phyloP scores from a whole-genome alignment of 2,797 vertebrate species.

The Xerus rutilus region DNA sequence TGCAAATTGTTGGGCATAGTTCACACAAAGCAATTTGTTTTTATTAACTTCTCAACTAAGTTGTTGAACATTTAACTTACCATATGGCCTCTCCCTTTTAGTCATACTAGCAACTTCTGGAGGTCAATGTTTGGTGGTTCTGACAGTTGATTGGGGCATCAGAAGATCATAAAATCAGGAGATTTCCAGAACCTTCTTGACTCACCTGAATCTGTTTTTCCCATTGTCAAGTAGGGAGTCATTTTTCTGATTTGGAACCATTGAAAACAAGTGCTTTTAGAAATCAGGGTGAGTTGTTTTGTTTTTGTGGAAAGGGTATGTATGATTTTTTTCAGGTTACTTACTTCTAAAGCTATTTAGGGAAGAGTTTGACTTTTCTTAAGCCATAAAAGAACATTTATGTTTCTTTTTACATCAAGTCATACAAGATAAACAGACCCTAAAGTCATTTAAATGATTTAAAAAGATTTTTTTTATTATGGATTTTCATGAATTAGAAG shows the following conservation, averaged over 20 bases:
- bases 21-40: conserved; percentile 5
- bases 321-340: conserved; percentile 53
- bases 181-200: neutral
- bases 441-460: conserved; percentile 48
- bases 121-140: conserved; percentile 26
- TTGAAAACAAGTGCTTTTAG: conserved; percentile 40
- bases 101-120: neutral
- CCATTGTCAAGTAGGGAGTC: neutral
- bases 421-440: neutral
- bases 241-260: conserved; percentile 24
- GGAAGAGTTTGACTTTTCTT: conserved; percentile 46
- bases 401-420: conserved; percentile 7
- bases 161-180: conserved; percentile 4
- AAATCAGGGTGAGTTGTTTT: neutral
- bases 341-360: conserved; percentile 47
- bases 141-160: neutral
- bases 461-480: conserved; percentile 19
- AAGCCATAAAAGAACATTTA: neutral
- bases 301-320: neutral
- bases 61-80: conserved; percentile 46
- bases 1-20: neutral
- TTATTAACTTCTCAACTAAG: neutral
- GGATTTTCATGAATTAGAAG: neutral
- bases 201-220: conserved; percentile 38
- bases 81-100: neutral